Conservation (phyloP, 35 echinoderm and acorn worm species). For the Ophiothrix spiculata region DNA sequence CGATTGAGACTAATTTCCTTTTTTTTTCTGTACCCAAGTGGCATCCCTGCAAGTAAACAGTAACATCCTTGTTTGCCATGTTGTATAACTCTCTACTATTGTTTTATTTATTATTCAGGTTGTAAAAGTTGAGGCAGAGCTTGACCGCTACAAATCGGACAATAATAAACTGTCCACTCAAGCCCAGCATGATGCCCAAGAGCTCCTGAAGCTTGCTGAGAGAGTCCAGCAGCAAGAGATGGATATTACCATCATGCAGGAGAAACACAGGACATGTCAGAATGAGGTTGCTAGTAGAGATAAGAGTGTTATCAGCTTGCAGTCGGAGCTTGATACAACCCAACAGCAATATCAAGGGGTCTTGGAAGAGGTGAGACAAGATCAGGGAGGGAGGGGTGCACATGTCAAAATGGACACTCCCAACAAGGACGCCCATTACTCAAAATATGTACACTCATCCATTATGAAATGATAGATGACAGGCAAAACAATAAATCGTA, state of each 20-base stretch:
- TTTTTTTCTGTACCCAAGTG: too few relatives aligned
- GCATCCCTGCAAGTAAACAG: too few relatives aligned
- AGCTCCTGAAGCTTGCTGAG: conserved; percentile 70
- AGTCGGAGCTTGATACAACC: conserved; percentile 77
- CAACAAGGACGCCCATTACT: too few relatives aligned
- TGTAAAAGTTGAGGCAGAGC: conserved; percentile 62
- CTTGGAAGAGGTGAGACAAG: conserved; percentile 67
- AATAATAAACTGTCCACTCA: conserved; percentile 57
- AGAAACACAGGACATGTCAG: conserved; percentile 94
- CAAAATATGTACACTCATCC: too few relatives aligned
- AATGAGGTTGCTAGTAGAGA: conserved; percentile 70
- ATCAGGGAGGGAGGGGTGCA: too few relatives aligned
- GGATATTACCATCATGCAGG: conserved; percentile 78
- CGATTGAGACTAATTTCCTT: too few relatives aligned
- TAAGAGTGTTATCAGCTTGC: conserved; percentile 71
- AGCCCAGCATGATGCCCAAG: conserved; percentile 58
- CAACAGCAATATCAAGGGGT: conserved; percentile 86
- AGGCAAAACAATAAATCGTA: too few relatives aligned
- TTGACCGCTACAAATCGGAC: conserved; percentile 65
- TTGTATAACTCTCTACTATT: not conserved
- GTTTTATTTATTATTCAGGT: conserved; percentile 28
- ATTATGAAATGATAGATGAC: too few relatives aligned
- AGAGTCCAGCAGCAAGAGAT: conserved; percentile 70
- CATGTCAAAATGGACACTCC: too few relatives aligned
- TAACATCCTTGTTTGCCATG: too few relatives aligned